Base-by-base conservation (phyloP, 2,888 invertebrate genomes). In the Erebia ligea region DNA sequence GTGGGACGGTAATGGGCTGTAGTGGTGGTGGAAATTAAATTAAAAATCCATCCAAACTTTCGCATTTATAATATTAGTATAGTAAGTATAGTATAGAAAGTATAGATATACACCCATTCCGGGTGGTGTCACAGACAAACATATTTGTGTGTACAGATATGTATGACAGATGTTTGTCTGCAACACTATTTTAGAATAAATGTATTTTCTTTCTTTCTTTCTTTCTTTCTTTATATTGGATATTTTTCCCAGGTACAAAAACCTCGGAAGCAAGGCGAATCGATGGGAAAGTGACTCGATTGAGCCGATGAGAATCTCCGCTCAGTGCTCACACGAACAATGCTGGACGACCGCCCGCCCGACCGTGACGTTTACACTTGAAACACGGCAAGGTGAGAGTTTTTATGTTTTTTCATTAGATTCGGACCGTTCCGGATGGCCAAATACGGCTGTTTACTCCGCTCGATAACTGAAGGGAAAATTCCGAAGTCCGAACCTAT, bases 381-480 rank as follows among this genome's bases (percentile, higher is more conserved):
- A 62, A 72, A 56, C 57, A 42, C 59, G 52, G 59, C 72, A 72
- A 72, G 72, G 72, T 72, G 62, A 69, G 42, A 48, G 52, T 63
- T 71, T 54, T 57, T 68, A n/a, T 68, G 54, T 50, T 4, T 13
- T 25, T 48, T 62, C 11, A 66, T 65, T 59, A 48, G 59, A 64
- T 13, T 48, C 57, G 58, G 48, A 64, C 45, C 48, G 62, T 48
- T 62, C 13, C 62, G 62, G 62, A 45, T 62, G 62, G 15, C 13
- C 48, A 62, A 62, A 48, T 62, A 62, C 34, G 17, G 40, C 64
- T 71, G 63, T 63, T 58, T 58, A 25, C 25, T 13, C 40, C 5
- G 45, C 45, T 48, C 48, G 11, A 15, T 48, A 2, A 15, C 15
- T 21, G 15, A n/a, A 34, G 34, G 62, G 45, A 45, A 48, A 48